phyloP scores from a whole-genome alignment of 2,888 invertebrate species.

The Volucella inanis region DNA sequence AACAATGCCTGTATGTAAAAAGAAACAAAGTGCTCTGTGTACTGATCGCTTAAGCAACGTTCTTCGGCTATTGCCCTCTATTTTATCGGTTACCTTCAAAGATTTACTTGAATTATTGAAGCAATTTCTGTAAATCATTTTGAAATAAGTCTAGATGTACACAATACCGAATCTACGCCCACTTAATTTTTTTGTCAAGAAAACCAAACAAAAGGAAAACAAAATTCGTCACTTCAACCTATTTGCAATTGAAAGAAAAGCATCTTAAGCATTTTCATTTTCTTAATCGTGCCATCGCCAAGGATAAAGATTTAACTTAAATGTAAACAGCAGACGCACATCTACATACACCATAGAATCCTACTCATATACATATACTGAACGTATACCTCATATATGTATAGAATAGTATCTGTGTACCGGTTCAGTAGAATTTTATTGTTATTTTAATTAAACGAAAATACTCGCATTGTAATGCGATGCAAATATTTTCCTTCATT shows the following conservation, averaged over 20 bases:
- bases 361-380: too few relatives aligned
- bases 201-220: conserved; percentile 2
- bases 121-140: background rate
- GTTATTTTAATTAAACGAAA: conserved; percentile 78
- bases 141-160: background rate
- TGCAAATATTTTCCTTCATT: conserved; percentile 78
- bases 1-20: too few relatives aligned
- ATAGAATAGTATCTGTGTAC: conserved; percentile 34
- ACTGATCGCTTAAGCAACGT: too few relatives aligned
- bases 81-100: too few relatives aligned
- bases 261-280: conserved; percentile 52
- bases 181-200: background rate
- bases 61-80: too few relatives aligned
- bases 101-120: too few relatives aligned
- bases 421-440: conserved; percentile 64
- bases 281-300: conserved; percentile 58
- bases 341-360: background rate
- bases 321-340: conserved; percentile 9
- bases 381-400: background rate
- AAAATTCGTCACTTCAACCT: conserved; percentile 23
- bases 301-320: conserved; percentile 61
- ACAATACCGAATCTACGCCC: conserved; percentile 3
- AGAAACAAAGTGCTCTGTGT: too few relatives aligned
- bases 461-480: conserved; percentile 76
- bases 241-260: conserved; percentile 29